phyloP scores from a whole-genome alignment of 2,888 invertebrate genomes.

The Smittia aterrima region DNA sequence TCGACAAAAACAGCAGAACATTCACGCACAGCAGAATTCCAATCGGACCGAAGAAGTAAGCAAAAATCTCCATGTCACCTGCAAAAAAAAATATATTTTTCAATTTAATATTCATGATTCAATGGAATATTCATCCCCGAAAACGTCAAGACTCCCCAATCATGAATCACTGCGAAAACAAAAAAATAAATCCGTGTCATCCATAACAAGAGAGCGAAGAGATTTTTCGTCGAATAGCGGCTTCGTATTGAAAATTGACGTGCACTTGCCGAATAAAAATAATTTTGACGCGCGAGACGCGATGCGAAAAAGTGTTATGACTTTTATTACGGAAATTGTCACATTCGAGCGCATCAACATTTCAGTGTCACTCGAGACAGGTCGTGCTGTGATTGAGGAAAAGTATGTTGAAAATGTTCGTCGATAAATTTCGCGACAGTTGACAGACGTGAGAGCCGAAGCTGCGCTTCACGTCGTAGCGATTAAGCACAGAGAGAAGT shows the following conservation, averaged over 20 bases:
- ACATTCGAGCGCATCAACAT: background rate
- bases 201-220: background rate
- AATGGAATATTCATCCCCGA: no score
- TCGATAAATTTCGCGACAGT: background rate
- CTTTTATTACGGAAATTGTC: background rate
- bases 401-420: background rate
- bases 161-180: background rate
- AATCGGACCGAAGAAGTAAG: slow-evolving; percentile 83
- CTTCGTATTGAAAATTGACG: background rate
- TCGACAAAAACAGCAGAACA: slow-evolving; percentile 74
- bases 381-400: background rate
- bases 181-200: background rate
- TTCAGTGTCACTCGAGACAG: background rate
- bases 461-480: background rate
- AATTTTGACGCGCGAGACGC: background rate
- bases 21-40: slow-evolving; percentile 76
- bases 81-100: slow-evolving; percentile 46
- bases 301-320: background rate
- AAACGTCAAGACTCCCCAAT: no score
- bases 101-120: background rate
- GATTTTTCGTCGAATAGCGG: background rate
- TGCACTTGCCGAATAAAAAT: background rate
- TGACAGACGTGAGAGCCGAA: background rate
- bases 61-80: slow-evolving; percentile 75
- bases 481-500: background rate